Evolutionary conservation across 2,797 vertebrate species (phyloP).

Genomic region (Pachyuromys duprasi): DNA sequence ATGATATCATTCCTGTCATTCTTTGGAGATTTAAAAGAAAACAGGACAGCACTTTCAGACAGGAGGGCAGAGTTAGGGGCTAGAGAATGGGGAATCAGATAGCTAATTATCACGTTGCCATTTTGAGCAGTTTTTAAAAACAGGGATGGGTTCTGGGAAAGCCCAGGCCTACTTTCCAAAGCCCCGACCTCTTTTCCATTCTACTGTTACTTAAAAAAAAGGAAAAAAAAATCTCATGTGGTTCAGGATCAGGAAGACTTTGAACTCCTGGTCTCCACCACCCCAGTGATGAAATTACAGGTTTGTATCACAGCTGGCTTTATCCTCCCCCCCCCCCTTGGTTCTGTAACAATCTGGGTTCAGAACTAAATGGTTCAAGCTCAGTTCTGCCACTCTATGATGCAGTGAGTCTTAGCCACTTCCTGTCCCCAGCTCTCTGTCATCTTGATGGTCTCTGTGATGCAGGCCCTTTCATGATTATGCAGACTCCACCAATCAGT

Average conservation of each 20-base stretch:
- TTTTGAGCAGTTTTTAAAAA: conserved; percentile 30
- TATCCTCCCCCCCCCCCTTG: no score
- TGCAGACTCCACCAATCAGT: not conserved
- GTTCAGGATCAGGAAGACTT: not conserved
- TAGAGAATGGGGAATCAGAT: conserved; percentile 37
- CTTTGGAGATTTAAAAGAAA: conserved; percentile 69
- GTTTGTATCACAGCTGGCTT: not conserved
- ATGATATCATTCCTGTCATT: conserved; percentile 69
- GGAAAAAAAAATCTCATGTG: not conserved
- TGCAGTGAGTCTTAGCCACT: not conserved
- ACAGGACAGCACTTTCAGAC: conserved; percentile 49
- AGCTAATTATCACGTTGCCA: conserved; percentile 54
- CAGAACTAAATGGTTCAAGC: not conserved
- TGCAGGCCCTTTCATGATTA: not conserved
- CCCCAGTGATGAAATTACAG: not conserved
- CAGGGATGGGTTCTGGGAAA: not conserved
- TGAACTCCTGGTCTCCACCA: not conserved
- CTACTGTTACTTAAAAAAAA: not conserved
- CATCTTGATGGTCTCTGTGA: not conserved
- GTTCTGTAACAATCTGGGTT: conserved; percentile 38
- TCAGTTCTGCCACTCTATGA: not conserved
- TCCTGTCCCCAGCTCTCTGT: not conserved
- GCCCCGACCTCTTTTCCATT: not conserved
- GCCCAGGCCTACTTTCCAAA: not conserved
- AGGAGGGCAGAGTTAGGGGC: not conserved